Evolutionary conservation across 2,113 vertebrate species (phyloP).

Genomic region (Hiodon alosoides): DNA sequence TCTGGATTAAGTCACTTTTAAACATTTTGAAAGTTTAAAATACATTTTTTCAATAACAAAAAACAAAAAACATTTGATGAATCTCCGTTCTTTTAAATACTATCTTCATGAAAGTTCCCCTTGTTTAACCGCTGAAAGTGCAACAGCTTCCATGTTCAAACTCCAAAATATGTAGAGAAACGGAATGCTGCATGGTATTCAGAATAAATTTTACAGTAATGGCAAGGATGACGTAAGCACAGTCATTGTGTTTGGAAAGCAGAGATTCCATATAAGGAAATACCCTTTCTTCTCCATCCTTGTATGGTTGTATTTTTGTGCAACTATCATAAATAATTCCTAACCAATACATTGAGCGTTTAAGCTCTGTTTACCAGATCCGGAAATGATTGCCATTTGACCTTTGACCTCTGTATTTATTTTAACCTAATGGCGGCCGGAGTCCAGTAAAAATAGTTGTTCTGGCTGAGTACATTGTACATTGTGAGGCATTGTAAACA

Average conservation of each 20-base stretch:
- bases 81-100: too few relatives aligned
- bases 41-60: too few relatives aligned
- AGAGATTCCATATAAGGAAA: slow-evolving; percentile 24
- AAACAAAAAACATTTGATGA: too few relatives aligned
- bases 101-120: too few relatives aligned
- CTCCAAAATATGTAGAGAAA: too few relatives aligned
- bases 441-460: background rate
- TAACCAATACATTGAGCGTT: slow-evolving; percentile 64
- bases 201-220: slow-evolving; percentile 65
- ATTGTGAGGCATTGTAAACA: slow-evolving; percentile 11
- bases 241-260: background rate
- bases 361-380: slow-evolving; percentile 59
- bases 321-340: slow-evolving; percentile 64
- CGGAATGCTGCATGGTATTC: slow-evolving; percentile 60
- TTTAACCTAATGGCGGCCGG: too few relatives aligned
- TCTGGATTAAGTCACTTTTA: too few relatives aligned
- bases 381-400: slow-evolving; percentile 11
- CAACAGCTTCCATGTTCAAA: too few relatives aligned
- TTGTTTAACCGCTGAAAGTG: too few relatives aligned
- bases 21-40: too few relatives aligned
- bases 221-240: slow-evolving; percentile 31
- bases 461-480: background rate
- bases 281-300: slow-evolving; percentile 65
- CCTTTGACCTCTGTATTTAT: background rate
- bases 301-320: slow-evolving; percentile 66